phyloP scores from a whole-genome alignment of 1,140 invertebrate genomes.

The Ips typographus region DNA sequence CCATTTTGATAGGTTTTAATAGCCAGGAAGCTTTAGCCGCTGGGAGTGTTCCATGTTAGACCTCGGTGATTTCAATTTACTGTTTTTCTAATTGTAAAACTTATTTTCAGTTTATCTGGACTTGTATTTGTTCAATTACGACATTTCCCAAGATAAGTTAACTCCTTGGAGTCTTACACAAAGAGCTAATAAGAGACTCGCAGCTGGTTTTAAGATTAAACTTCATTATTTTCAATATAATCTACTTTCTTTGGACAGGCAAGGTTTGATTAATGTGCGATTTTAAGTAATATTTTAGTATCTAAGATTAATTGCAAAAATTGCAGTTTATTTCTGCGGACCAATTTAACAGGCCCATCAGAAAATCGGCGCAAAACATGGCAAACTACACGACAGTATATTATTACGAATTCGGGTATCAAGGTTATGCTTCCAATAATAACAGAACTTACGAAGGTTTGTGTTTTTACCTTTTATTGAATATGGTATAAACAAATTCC shows the following conservation, averaged over 20 bases:
- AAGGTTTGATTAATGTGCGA: conserved; percentile 6
- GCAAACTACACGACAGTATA: conserved; percentile 8
- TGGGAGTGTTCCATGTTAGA: conserved; percentile 11
- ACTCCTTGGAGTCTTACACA: conserved; percentile 7
- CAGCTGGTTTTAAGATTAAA: neutral
- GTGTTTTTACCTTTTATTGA: neutral
- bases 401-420: conserved; percentile 13
- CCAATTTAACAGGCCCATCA: conserved; percentile 11
- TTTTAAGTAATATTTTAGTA: neutral
- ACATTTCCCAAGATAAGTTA: neutral
- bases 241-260: neutral
- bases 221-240: neutral
- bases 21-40: conserved; percentile 14
- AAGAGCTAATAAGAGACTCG: neutral
- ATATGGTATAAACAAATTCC: neutral
- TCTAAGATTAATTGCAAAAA: neutral
- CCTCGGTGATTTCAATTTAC: neutral
- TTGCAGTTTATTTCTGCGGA: conserved; percentile 11
- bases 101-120: conserved; percentile 2
- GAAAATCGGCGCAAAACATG: conserved; percentile 5
- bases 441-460: conserved; percentile 3
- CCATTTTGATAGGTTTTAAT: conserved; percentile 18
- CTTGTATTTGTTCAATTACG: conserved; percentile 1
- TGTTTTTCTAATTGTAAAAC: neutral
- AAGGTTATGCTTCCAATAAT: neutral